These are phyloP conservation scores for Ips nitidus DNA, from an alignment of 1,140 invertebrate species.

Conservation along the genomic window DNA sequence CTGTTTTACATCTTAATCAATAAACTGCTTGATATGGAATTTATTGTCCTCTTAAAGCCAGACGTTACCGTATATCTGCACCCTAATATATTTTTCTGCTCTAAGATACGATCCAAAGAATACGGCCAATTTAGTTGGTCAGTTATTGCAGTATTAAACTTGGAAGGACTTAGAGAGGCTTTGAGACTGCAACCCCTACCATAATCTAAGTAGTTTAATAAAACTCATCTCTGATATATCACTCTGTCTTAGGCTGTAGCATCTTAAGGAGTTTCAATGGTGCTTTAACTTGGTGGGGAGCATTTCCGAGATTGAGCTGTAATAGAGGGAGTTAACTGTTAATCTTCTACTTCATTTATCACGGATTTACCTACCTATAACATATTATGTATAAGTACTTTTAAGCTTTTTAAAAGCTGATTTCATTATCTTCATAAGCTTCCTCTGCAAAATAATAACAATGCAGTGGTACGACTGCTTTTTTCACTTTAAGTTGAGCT, in stretches of 20 bases:
- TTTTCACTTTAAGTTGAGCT: no score
- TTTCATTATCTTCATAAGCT: no score
- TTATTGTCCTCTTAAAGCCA: not conserved
- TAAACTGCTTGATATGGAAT: conserved; percentile 4
- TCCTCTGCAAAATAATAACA: no score
- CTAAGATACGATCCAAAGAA: not conserved
- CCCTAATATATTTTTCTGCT: not conserved
- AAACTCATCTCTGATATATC: conserved; percentile 21
- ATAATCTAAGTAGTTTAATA: conserved; percentile 19
- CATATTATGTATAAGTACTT: no score
- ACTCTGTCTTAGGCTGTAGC: conserved; percentile 3
- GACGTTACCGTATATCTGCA: not conserved
- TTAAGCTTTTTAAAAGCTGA: no score
- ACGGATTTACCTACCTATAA: no score
- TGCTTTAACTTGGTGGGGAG: not conserved
- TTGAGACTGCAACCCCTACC: not conserved
- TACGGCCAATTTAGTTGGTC: not conserved
- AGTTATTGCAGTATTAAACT: conserved; percentile 8
- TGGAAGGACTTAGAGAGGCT: conserved; percentile 5
- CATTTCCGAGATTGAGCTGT: not conserved
- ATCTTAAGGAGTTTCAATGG: conserved; percentile 15
- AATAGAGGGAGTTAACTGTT: not conserved
- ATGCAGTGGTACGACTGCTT: no score
- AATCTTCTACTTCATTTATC: no score
- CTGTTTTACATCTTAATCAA: conserved; percentile 18